These are phyloP conservation scores for Acipenser transmontanus DNA, from an alignment of 2,797 vertebrate genomes.

Conservation along the genomic window DNA sequence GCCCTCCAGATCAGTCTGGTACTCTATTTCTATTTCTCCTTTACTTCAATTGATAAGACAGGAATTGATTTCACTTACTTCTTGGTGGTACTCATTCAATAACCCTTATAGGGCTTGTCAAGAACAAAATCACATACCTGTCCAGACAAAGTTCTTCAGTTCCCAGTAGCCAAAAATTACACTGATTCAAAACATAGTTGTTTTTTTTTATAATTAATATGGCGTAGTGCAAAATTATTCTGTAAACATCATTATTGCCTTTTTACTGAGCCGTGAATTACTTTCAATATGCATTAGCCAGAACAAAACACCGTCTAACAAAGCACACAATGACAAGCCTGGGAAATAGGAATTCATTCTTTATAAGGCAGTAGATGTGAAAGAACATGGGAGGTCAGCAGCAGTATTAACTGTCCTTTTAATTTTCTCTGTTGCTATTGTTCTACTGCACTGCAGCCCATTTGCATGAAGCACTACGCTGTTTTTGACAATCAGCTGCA, in stretches of 20 bases:
- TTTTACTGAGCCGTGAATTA: background rate
- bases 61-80: too few species aligned
- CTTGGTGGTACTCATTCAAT: too few species aligned
- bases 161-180: too few species aligned
- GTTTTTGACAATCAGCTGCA: constrained; percentile 21
- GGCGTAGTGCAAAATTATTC: background rate
- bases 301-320: background rate
- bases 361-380: background rate
- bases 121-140: too few species aligned
- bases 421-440: background rate
- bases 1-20: too few species aligned
- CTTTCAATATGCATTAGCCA: background rate
- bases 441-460: background rate
- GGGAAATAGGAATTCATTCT: background rate
- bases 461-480: constrained; percentile 4
- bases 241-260: background rate
- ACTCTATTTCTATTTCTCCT: too few species aligned
- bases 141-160: too few species aligned
- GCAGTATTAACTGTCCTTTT: background rate
- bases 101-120: too few species aligned
- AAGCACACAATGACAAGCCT: background rate
- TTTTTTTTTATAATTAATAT: background rate
- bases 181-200: background rate
- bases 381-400: background rate
- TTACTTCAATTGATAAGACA: too few species aligned